These are phyloP conservation scores for Tupiocoris notatus DNA, from an alignment of 2,888 invertebrate genomes.

Conservation along the genomic window DNA sequence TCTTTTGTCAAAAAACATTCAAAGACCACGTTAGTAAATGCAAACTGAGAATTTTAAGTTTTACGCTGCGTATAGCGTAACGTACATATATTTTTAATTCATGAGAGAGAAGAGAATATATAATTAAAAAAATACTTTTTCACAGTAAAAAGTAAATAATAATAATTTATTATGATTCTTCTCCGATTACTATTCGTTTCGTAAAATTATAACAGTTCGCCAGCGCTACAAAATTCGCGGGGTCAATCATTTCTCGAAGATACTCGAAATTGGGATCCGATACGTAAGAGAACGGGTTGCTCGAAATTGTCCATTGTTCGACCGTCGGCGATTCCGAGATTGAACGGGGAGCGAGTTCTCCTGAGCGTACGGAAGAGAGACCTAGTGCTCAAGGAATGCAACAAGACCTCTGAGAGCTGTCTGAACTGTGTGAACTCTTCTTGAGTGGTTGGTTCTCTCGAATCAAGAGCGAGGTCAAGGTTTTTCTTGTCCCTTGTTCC, in stretches of 20 bases:
- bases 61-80: too few species aligned
- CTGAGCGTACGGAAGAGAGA: neutral
- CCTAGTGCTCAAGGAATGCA: neutral
- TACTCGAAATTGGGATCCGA: neutral
- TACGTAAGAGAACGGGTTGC: neutral
- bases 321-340: neutral
- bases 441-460: neutral
- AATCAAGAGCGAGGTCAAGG: conserved; percentile 11
- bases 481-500: neutral
- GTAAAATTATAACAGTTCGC: too few species aligned
- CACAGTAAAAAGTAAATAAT: too few species aligned
- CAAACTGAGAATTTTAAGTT: too few species aligned
- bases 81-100: too few species aligned
- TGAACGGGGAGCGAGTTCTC: neutral
- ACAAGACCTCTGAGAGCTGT: neutral
- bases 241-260: neutral
- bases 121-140: too few species aligned
- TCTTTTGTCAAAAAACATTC: too few species aligned
- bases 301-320: neutral
- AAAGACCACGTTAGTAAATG: too few species aligned
- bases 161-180: neutral
- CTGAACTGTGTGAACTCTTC: neutral
- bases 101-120: too few species aligned
- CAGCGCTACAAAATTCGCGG: neutral
- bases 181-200: neutral